These are phyloP conservation scores for Erpetoichthys calabaricus DNA, from an alignment of 2,797 vertebrate species.

Conservation along the genomic window DNA sequence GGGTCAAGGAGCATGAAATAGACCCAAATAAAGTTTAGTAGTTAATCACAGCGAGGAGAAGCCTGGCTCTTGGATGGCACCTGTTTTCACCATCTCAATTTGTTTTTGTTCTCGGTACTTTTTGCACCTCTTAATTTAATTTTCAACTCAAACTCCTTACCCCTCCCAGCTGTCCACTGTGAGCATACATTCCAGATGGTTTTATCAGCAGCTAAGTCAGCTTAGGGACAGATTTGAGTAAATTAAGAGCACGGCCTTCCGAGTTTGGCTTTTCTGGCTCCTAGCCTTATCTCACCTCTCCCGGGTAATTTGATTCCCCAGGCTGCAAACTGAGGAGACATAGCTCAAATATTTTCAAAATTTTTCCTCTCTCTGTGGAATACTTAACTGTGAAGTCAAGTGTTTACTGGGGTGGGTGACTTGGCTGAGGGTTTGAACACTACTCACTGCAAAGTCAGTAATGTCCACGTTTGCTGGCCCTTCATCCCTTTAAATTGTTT, in stretches of 20 bases:
- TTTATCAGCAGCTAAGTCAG: slow-evolving; percentile 33
- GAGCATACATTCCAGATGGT: slow-evolving; percentile 44
- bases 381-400: too few species aligned
- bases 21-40: slow-evolving; percentile 42
- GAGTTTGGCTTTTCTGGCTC: slow-evolving; percentile 14
- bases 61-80: slow-evolving; percentile 47
- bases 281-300: slow-evolving; percentile 23
- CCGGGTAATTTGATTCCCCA: slow-evolving; percentile 41
- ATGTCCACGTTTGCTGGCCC: too few species aligned
- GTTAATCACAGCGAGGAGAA: slow-evolving; percentile 43
- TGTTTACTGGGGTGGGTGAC: too few species aligned
- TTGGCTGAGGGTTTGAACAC: too few species aligned
- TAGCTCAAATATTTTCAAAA: slow-evolving; percentile 41
- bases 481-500: too few species aligned
- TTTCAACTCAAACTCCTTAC: slow-evolving; percentile 38
- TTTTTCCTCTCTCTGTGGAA: slow-evolving; percentile 17
- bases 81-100: slow-evolving; percentile 68
- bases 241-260: slow-evolving; percentile 22
- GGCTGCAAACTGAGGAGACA: slow-evolving; percentile 30
- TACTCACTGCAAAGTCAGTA: too few species aligned
- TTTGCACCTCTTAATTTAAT: slow-evolving; percentile 65
- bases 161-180: slow-evolving; percentile 39
- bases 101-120: slow-evolving; percentile 47
- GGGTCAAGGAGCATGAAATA: slow-evolving; percentile 47
- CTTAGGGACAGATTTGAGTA: slow-evolving; percentile 35